Base-by-base conservation (phyloP, 1,140 invertebrate species). In the Anastrepha obliqua region DNA sequence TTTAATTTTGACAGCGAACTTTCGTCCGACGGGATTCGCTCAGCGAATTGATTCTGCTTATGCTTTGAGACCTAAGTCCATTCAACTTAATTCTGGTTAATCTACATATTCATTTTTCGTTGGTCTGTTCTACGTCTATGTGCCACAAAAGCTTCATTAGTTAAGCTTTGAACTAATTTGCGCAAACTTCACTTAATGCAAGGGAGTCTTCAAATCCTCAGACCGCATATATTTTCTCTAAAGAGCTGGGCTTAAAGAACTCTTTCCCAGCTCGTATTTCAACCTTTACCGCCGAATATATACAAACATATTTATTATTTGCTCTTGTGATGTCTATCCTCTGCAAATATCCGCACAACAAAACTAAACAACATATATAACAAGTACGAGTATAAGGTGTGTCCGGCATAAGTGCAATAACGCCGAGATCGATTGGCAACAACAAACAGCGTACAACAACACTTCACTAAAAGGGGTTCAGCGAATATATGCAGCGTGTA, bases 391-490 rank as follows among this genome's bases (percentile, higher is more conserved):
- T n/a, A 29, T 55, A 51, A 81, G 74, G 74, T 81, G 74, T 81
- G 74, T 81, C 74, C 47, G 20, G 47, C 44, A 81, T 81, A 81
- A 55, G 74, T 81, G 74, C 17, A 17, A 81, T 81, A 81, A 55
- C n/a, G 44, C 20, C 7, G 47, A 81, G 74, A 55, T 81, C 74
- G 74, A 81, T 47, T 8, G 74, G 47, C n/a, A 51, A 44, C 67
- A 74, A n/a, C 15, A 81, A 4, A 81, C 15, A 11, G 11, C 11
- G 44, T n/a, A 51, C 47, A n/a, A 51, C 70, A 78, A 55, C 74
- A 55, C 47, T 81, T 7, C n/a, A 81, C 74, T 47, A 81, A 81
- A 81, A 81, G 74, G 74, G 74, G 74, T 81, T 81, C 51, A 81
- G 74, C 74, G 74, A 51, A 55, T 81, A 55, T 81, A 81, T 81